phyloP scores from a whole-genome alignment of 2,888 invertebrate genomes.

The Drosophila parthenogenetica region DNA sequence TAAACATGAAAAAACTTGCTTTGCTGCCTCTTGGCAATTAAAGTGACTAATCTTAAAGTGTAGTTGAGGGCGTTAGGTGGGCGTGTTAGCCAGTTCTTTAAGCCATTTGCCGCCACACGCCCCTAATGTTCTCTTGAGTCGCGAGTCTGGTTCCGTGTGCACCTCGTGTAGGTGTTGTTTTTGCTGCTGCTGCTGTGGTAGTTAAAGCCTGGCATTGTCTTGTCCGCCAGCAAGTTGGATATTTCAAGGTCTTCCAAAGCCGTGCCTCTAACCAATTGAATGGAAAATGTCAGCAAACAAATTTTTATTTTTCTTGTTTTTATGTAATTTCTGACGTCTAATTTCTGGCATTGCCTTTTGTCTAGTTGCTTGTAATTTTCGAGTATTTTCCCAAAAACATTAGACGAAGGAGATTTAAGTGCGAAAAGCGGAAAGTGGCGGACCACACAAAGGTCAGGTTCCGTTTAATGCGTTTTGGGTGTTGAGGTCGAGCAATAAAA shows the following conservation, averaged over 20 bases:
- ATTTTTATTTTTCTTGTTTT: conserved; percentile 7
- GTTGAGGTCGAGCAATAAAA: conserved; percentile 66
- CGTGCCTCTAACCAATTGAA: conserved; percentile 64
- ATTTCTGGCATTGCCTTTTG: conserved; percentile 43
- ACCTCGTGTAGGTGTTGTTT: conserved; percentile 31
- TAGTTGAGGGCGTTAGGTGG: conserved; percentile 51
- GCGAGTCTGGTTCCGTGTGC: conserved; percentile 59
- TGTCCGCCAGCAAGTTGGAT: conserved; percentile 36
- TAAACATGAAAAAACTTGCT: conserved; percentile 31
- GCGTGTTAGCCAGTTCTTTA: conserved; percentile 65
- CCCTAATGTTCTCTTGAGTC: conserved; percentile 38
- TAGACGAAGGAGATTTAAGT: conserved; percentile 60
- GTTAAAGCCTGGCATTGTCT: conserved; percentile 52
- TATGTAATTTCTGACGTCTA: conserved; percentile 25
- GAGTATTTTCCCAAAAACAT: conserved; percentile 58
- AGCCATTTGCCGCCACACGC: conserved; percentile 36
- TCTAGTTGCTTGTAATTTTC: conserved; percentile 5
- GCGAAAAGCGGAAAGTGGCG: conserved; percentile 49
- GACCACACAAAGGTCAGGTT: conserved; percentile 56
- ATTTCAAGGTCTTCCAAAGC: conserved; percentile 65
- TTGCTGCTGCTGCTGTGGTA: conserved; percentile 14
- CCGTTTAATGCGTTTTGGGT: conserved; percentile 56
- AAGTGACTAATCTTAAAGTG: conserved; percentile 28
- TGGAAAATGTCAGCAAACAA: conserved; percentile 67
- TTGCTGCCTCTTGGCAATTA: conserved; percentile 25